Base-by-base conservation (phyloP, 2,797 vertebrate genomes). In the Amniataba percoides region DNA sequence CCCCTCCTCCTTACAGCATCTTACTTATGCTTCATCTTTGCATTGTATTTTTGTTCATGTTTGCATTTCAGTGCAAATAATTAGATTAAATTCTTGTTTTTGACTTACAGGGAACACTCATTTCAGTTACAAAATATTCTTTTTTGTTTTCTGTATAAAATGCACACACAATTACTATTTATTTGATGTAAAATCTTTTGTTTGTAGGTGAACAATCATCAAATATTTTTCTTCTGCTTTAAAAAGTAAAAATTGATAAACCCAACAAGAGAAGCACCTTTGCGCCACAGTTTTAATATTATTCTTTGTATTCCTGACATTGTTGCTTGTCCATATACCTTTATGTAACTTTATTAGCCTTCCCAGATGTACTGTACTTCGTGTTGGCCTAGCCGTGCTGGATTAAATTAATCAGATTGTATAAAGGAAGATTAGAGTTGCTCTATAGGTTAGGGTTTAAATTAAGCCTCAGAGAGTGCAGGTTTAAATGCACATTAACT, bases 351-450 rank as follows among this genome's bases (percentile, higher is more conserved):
- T 66, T 58, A 59, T 56, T 68, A 71, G 68, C 45, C 10, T 59
- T 58, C 48, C 25, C 63, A 72, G 16, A 70, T 55, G 31, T 34
- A 34, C 15, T 58, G 25, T 27, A 39, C 49, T 62, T 78, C 49
- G 76, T 65, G 60, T 52, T 69, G 53, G 23, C 27, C 25, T 13
- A 39, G 34, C 4, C 45, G 59, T 62, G 40, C 49, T 80, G 76
- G 77, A 74, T 84, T 85, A 76, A 70, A 78, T 73, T 71, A 84
- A 90, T 84, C 82, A 85, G 77, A 84, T 83, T 75, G 77, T 64
- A 75, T 74, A 74, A 69, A 74, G 52, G 34, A 51, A 64, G 83
- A 86, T 90, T 77, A 82, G 21, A 69, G 69, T 42, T 14, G 70
- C 25, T 85, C 80, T 72, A 71, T 88, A 85, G 64, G 65, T 81